These are phyloP conservation scores for Ectemnius continuus DNA, from an alignment of 2,888 invertebrate species.

Conservation along the genomic window DNA sequence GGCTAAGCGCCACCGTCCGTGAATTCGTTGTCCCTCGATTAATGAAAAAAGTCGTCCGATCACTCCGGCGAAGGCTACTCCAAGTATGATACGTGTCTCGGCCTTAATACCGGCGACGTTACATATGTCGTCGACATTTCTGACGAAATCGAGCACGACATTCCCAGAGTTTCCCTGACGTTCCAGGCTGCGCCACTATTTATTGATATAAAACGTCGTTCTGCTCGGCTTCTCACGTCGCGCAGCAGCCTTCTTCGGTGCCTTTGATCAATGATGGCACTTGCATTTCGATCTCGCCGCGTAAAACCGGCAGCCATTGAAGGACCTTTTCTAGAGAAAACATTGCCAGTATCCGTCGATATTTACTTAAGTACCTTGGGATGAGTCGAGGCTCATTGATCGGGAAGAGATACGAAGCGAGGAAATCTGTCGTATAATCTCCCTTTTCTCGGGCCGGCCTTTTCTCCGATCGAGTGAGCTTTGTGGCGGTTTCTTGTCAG, in stretches of 20 bases:
- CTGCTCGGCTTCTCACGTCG: conserved; percentile 40
- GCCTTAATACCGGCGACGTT: conserved; percentile 58
- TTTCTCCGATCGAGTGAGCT: conserved; percentile 40
- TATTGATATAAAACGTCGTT: conserved; percentile 26
- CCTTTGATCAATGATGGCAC: neutral
- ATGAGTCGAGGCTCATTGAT: conserved; percentile 22
- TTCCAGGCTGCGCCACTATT: conserved; percentile 42
- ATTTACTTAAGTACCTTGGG: conserved; percentile 36
- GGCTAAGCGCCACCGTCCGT: conserved; percentile 67
- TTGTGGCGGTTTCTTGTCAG: conserved; percentile 54
- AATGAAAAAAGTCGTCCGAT: conserved; percentile 54
- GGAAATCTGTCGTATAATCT: conserved; percentile 49
- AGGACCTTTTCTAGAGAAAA: conserved; percentile 26
- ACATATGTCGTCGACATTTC: conserved; percentile 41
- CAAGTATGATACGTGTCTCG: conserved; percentile 36
- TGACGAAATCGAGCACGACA: conserved; percentile 55
- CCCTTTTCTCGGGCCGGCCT: conserved; percentile 22
- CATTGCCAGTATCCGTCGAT: neutral
- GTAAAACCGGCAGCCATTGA: conserved; percentile 26
- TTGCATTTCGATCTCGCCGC: neutral
- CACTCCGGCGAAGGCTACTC: conserved; percentile 45
- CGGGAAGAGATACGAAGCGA: conserved; percentile 38
- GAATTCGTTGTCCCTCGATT: conserved; percentile 65
- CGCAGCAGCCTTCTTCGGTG: conserved; percentile 7
- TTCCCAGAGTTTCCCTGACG: conserved; percentile 48